These are phyloP conservation scores for Epinephelus fuscoguttatus DNA, from an alignment of 2,113 vertebrate genomes.

Conservation along the genomic window DNA sequence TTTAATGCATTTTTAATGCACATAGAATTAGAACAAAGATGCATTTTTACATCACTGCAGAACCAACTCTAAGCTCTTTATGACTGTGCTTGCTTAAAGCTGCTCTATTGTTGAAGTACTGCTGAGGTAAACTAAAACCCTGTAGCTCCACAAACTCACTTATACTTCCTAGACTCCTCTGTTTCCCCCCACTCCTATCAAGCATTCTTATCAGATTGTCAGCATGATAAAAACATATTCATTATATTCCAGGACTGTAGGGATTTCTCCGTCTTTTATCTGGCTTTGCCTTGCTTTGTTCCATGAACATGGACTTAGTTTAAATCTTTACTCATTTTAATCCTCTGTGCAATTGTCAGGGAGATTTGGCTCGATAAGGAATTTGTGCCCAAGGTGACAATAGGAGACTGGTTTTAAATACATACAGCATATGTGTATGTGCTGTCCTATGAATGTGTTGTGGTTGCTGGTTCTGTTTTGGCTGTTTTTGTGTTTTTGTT, in stretches of 20 bases:
- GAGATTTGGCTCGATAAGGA: conserved; percentile 30
- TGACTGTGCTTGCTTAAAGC: conserved; percentile 8
- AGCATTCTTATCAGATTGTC: conserved; percentile 51
- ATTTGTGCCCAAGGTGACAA: neutral
- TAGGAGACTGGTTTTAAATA: neutral
- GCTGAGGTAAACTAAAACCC: conserved; percentile 54
- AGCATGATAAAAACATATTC: conserved; percentile 51
- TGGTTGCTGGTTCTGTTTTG: neutral
- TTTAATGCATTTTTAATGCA: conserved; percentile 42
- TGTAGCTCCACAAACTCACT: conserved; percentile 23
- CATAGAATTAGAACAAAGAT: conserved; percentile 28
- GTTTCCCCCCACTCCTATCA: conserved; percentile 22
- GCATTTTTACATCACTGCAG: conserved; percentile 19
- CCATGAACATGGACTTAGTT: conserved; percentile 21
- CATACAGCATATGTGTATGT: neutral
- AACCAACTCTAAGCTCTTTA: conserved; percentile 5
- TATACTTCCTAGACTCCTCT: conserved; percentile 22
- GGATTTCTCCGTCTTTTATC: conserved; percentile 42
- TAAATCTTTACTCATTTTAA: conserved; percentile 31
- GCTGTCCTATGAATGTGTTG: neutral
- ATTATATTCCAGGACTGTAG: conserved; percentile 49
- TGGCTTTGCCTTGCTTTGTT: conserved; percentile 14
- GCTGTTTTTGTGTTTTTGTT: neutral
- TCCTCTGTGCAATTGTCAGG: conserved; percentile 22
- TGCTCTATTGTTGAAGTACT: conserved; percentile 42